Conservation (phyloP, 2,888 invertebrate genomes). For the Deilephila porcellus region DNA sequence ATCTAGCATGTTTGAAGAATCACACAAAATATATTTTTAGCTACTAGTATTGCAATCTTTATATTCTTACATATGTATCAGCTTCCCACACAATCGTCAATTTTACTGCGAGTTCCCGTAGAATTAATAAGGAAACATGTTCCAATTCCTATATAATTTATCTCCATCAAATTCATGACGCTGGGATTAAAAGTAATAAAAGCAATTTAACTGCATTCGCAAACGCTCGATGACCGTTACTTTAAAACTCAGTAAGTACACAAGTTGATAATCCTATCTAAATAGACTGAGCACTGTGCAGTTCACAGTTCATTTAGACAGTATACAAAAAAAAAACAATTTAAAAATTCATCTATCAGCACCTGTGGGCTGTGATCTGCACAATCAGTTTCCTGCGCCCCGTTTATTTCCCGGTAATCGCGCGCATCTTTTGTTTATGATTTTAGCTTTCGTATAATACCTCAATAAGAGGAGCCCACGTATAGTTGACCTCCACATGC, state of each 20-base stretch:
- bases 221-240: background rate
- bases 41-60: background rate
- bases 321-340: too few species aligned
- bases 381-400: too few species aligned
- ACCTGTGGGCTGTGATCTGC: too few species aligned
- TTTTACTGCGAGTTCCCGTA: conserved; percentile 20
- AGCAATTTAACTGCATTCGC: conserved; percentile 1
- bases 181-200: background rate
- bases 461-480: background rate
- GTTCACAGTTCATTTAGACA: too few species aligned
- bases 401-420: too few species aligned
- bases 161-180: background rate
- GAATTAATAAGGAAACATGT: conserved; percentile 22
- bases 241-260: background rate
- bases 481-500: background rate
- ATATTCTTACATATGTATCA: background rate
- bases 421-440: too few species aligned
- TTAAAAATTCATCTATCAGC: too few species aligned
- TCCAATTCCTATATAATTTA: conserved; percentile 17
- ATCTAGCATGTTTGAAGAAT: background rate
- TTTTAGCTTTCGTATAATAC: too few species aligned
- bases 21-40: background rate
- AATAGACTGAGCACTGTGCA: too few species aligned
- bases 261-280: too few species aligned
- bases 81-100: background rate